phyloP scores from a whole-genome alignment of 2,797 vertebrate species.

The Ctenopoma kingsleyae region DNA sequence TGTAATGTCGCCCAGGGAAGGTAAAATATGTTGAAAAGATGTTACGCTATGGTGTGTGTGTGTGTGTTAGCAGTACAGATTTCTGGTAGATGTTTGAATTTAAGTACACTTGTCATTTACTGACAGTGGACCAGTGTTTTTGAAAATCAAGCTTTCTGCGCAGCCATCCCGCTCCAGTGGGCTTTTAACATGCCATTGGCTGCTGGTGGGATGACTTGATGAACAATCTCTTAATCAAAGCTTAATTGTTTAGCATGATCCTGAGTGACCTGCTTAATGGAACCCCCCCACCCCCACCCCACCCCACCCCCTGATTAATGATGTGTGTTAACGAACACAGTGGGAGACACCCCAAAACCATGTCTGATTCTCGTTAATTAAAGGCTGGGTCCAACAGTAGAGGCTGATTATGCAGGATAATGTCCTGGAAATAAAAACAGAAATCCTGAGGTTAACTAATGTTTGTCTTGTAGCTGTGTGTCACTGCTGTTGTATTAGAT shows the following conservation, averaged over 20 bases:
- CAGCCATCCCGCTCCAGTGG: slow-evolving; percentile 28
- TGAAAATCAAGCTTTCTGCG: slow-evolving; percentile 21
- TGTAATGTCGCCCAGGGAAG: slow-evolving; percentile 47
- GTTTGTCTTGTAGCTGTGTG: slow-evolving; percentile 10
- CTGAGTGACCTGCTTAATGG: slow-evolving; percentile 84
- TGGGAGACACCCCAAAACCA: slow-evolving; percentile 80
- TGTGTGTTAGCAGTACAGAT: neutral
- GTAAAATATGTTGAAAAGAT: slow-evolving; percentile 53
- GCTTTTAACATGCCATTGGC: slow-evolving; percentile 51
- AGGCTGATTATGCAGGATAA: slow-evolving; percentile 26
- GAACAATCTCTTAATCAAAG: slow-evolving; percentile 87
- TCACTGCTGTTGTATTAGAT: neutral
- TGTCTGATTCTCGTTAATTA: slow-evolving; percentile 80
- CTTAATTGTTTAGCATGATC: slow-evolving; percentile 86
- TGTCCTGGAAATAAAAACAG: slow-evolving; percentile 33
- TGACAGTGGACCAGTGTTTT: slow-evolving; percentile 18
- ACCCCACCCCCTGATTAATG: slow-evolving; percentile 83
- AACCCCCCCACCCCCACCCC: slow-evolving; percentile 64
- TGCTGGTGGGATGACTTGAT: slow-evolving; percentile 69
- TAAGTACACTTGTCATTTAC: slow-evolving; percentile 21
- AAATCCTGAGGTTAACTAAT: slow-evolving; percentile 11
- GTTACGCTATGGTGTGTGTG: neutral
- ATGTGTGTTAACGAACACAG: slow-evolving; percentile 83
- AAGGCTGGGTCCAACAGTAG: slow-evolving; percentile 46
- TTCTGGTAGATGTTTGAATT: slow-evolving; percentile 35